Percentiles rank a stretch among this genome's conserved stretches.
Evolutionary conservation across 2,797 vertebrate genomes (phyloP).

Genomic region (Kryptopterus vitreolus): DNA sequence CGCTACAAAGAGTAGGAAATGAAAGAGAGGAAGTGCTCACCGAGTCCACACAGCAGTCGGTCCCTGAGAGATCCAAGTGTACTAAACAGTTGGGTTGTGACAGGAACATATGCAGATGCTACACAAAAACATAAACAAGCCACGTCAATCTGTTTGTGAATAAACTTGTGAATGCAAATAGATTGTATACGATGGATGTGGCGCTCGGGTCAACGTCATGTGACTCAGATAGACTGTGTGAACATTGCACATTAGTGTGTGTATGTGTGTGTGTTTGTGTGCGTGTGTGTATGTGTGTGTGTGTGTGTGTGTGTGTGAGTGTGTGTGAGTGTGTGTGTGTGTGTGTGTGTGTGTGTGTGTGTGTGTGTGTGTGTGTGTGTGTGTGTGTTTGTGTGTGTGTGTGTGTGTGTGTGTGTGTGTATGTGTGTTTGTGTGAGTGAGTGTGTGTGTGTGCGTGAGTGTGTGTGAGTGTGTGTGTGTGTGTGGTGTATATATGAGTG

Average conservation of each 20-base stretch:
- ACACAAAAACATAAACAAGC: constrained; percentile 31
- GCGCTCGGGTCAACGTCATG: not conserved
- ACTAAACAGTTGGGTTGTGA: constrained; percentile 90
- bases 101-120: constrained; percentile 89
- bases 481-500: too few species aligned
- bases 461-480: constrained; percentile 21
- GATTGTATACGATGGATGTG: not conserved
- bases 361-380: constrained; percentile 1
- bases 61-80: constrained; percentile 86
- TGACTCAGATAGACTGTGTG: not conserved
- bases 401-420: not conserved
- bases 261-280: not conserved
- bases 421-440: constrained; percentile 19
- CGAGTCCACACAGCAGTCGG: constrained; percentile 86
- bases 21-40: constrained; percentile 63
- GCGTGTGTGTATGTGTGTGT: not conserved
- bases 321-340: not conserved
- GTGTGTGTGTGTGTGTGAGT: not conserved
- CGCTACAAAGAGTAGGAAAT: too few species aligned
- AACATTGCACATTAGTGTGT: not conserved
- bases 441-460: not conserved
- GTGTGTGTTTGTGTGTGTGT: constrained; percentile 19
- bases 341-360: constrained; percentile 18
- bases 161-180: not conserved
- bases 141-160: constrained; percentile 37